These are phyloP conservation scores for Drosophila maculinotata DNA, from an alignment of 2,888 invertebrate genomes.

Conservation along the genomic window DNA sequence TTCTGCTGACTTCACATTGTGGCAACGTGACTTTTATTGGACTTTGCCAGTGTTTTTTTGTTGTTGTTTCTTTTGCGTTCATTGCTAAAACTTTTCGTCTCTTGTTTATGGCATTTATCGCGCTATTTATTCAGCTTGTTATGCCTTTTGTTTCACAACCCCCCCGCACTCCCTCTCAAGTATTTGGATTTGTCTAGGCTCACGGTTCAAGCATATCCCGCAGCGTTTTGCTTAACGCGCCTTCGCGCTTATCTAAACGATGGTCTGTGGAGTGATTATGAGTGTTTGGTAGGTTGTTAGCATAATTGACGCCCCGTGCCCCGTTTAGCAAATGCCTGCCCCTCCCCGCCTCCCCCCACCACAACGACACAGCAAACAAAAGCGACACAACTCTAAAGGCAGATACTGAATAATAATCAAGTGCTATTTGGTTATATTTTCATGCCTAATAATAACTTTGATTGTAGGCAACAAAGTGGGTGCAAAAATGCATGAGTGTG, in stretches of 20 bases:
- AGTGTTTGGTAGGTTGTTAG: constrained; percentile 80
- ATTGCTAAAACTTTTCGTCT: constrained; percentile 72
- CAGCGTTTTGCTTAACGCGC: constrained; percentile 79
- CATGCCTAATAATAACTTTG: constrained; percentile 68
- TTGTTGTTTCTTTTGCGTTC: constrained; percentile 40
- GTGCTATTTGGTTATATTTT: constrained; percentile 71
- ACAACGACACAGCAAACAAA: constrained; percentile 14
- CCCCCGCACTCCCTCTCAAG: constrained; percentile 27
- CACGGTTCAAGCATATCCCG: constrained; percentile 62
- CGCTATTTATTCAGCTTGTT: constrained; percentile 77
- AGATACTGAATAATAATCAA: constrained; percentile 78
- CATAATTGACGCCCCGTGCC: constrained; percentile 79
- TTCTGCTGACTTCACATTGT: constrained; percentile 74
- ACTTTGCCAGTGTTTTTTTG: constrained; percentile 51
- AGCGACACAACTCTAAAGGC: constrained; percentile 30
- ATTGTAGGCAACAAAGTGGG: constrained; percentile 26
- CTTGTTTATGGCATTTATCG: constrained; percentile 81
- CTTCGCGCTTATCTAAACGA: constrained; percentile 78
- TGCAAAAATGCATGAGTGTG: constrained; percentile 5
- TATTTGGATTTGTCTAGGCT: constrained; percentile 46
- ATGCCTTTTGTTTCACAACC: constrained; percentile 71
- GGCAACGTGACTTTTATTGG: constrained; percentile 79
- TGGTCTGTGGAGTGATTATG: constrained; percentile 82
- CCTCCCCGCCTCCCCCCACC: not conserved
- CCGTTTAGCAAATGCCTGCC: constrained; percentile 48